A percentile compares a stretch with the other conserved stretches of the same genome.
Evolutionary conservation across 2,113 vertebrate genomes (phyloP).

Genomic region (Vidua macroura): DNA sequence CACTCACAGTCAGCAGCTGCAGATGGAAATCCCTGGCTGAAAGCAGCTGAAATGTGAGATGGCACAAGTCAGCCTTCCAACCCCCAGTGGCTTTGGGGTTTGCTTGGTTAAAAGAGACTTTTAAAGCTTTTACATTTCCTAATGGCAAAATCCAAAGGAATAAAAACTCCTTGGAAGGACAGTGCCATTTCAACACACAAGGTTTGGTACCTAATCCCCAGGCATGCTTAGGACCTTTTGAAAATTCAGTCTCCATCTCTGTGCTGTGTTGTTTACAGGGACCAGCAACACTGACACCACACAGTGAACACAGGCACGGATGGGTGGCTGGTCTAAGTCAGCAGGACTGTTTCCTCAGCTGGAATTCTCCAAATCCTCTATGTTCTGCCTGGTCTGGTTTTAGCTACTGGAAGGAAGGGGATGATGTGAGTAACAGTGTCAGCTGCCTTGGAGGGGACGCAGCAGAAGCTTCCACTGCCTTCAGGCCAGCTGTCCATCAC

Average conservation of each 20-base stretch:
- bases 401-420: neutral
- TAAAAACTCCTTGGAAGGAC: neutral
- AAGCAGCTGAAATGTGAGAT: neutral
- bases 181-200: accelerated
- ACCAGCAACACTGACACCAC: no score
- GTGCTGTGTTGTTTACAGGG: neutral
- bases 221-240: neutral
- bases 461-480: neutral
- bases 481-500: neutral
- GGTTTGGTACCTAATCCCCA: neutral
- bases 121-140: neutral
- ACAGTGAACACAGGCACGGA: neutral
- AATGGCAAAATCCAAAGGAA: neutral
- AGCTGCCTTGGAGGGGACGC: neutral
- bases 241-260: neutral
- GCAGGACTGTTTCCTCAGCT: neutral
- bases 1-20: neutral
- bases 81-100: neutral
- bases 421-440: neutral
- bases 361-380: neutral
- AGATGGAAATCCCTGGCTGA: neutral
- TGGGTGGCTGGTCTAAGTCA: neutral
- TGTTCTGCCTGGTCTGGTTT: neutral
- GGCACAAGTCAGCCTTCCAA: neutral
- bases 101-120: neutral